Percentiles rank a stretch among this genome's conserved stretches.
Conservation (phyloP, 2,888 invertebrate species). For the Bibio marci region DNA sequence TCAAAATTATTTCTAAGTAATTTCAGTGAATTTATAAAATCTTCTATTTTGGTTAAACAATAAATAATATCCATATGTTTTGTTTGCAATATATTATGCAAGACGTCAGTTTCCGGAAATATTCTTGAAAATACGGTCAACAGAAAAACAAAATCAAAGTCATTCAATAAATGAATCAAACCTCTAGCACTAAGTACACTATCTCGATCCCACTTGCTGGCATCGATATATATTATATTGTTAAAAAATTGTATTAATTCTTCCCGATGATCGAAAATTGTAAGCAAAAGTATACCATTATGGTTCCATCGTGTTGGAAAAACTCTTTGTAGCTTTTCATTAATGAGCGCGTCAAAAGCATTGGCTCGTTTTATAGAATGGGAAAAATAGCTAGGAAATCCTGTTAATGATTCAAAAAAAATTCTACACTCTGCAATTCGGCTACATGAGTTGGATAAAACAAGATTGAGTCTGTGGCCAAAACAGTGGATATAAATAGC, state of each 20-base stretch:
- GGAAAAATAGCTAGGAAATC: conserved; percentile 11
- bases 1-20: no score
- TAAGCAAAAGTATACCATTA: conserved; percentile 9
- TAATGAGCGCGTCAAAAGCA: conserved; percentile 6
- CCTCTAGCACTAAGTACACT: conserved; percentile 4
- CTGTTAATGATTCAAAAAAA: no score
- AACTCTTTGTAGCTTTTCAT: conserved; percentile 9
- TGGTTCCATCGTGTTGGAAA: conserved; percentile 12
- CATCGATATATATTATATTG: conserved; percentile 2
- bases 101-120: conserved; percentile 6
- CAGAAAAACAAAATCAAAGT: conserved; percentile 4
- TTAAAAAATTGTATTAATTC: background rate
- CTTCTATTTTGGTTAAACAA: no score
- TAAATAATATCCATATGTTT: background rate
- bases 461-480: conserved; percentile 12
- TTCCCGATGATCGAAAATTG: conserved; percentile 7
- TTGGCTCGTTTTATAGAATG: conserved; percentile 12
- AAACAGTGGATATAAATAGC: conserved; percentile 15
- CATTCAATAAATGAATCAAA: conserved; percentile 4
- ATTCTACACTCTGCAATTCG: no score
- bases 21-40: no score
- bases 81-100: conserved; percentile 5
- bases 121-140: conserved; percentile 4
- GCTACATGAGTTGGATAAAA: conserved; percentile 6
- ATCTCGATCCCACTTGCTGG: background rate